Base-by-base conservation (phyloP, 1,140 invertebrate genomes). In the Drosophila arizonae region DNA sequence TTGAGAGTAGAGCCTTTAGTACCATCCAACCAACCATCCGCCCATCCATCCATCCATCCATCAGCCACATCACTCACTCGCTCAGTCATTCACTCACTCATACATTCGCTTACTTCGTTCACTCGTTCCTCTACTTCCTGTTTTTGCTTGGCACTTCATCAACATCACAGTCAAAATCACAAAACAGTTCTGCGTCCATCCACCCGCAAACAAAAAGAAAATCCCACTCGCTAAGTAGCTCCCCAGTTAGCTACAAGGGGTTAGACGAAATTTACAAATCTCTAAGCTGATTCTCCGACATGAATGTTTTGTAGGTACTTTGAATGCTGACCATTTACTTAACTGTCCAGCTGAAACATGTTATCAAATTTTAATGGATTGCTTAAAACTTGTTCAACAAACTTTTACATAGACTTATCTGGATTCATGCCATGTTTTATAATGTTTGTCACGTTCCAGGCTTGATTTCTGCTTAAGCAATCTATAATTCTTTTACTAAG, bases 21-120 rank as follows among this genome's bases (percentile, higher is more conserved):
- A 17, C 56, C 64, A 33, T 51, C 17, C 46, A 33, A 9, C 56
- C 64, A 54, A 45, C 17, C 46, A n/a, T 26, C 56, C 60, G 68
- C 60, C 71, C 71, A 33, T 33, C 56, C 64, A 58, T 51, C 17
- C 46, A n/a, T 26, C 56, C 60, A 73, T 64, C 71, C 71, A 77
- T 77, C 75, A 77, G 65, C n/a, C 67, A 75, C 72, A 75, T 73
- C 71, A 69, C 51, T 75, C 67, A 75, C 46, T 73, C 74, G 60
- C 56, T 67, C 74, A 64, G 50, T 67, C 75, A 77, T 61, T 74
- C 74, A 60, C 57, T 67, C 74, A 64, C 56, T 67, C 75, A 77
- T 65, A 50, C 51, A 73, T 56, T 68, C 57, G 52, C 57, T 66
- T 66, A 39, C 48, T 48, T 51, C 6, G 2, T 24, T 17, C 30